phyloP scores from a whole-genome alignment of 2,888 invertebrate genomes.

The Spodoptera littoralis region DNA sequence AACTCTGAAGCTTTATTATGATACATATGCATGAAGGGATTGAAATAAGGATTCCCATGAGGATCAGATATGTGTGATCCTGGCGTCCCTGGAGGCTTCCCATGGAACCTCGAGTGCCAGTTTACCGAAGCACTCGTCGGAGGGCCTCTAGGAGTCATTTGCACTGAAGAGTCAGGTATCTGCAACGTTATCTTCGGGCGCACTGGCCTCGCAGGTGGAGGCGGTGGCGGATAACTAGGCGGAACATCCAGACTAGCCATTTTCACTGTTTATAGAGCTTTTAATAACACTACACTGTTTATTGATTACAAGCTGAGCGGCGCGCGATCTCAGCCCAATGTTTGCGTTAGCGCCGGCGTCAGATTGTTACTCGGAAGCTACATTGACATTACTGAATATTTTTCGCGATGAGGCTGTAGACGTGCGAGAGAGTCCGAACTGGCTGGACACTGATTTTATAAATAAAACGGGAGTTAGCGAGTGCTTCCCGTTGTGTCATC shows the following conservation, averaged over 20 bases:
- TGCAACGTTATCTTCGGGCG: slow-evolving; percentile 86
- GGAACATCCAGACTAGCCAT: slow-evolving; percentile 75
- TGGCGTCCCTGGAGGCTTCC: slow-evolving; percentile 73
- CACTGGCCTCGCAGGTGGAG: slow-evolving; percentile 72
- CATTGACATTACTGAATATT: slow-evolving; percentile 63
- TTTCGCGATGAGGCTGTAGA: slow-evolving; percentile 64
- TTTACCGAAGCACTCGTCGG: slow-evolving; percentile 68
- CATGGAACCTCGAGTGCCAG: slow-evolving; percentile 70
- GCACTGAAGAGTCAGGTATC: slow-evolving; percentile 73
- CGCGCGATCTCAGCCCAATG: slow-evolving; percentile 28
- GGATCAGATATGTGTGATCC: slow-evolving; percentile 78
- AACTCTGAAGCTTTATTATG: slow-evolving; percentile 92
- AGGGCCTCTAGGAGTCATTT: slow-evolving; percentile 67
- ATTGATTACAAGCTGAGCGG: slow-evolving; percentile 38
- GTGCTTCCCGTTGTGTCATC: slow-evolving; percentile 81
- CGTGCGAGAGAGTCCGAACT: slow-evolving; percentile 74
- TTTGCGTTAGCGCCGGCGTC: slow-evolving; percentile 73
- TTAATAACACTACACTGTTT: slow-evolving; percentile 51
- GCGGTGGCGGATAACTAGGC: slow-evolving; percentile 78
- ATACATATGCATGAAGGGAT: slow-evolving; percentile 86
- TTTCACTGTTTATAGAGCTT: slow-evolving; percentile 54
- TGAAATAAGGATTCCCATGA: slow-evolving; percentile 76
- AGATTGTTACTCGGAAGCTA: slow-evolving; percentile 50
- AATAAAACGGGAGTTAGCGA: slow-evolving; percentile 77
- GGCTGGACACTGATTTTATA: slow-evolving; percentile 85